Percentiles rank a stretch among this genome's conserved stretches.
Evolutionary conservation across 2,797 vertebrate genomes (phyloP).

Genomic region (Enteromius anoplus): DNA sequence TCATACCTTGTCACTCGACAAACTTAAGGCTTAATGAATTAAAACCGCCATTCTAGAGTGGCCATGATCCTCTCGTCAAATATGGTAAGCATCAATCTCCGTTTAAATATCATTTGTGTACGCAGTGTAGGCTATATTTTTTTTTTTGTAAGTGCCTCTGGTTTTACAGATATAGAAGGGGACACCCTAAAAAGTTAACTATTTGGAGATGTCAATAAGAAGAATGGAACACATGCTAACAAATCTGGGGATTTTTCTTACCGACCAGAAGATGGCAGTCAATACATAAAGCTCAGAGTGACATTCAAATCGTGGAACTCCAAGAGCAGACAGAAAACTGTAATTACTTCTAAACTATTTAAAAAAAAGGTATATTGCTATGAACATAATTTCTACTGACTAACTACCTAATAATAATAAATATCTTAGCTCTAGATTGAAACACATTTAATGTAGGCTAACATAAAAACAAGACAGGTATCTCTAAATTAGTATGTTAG

Average conservation of each 20-base stretch:
- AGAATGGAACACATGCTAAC: background rate
- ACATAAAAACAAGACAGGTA: background rate
- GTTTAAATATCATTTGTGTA: background rate
- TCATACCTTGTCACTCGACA: background rate
- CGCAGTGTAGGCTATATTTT: background rate
- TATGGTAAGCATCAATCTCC: background rate
- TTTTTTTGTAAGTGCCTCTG: background rate
- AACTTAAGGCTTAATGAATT: background rate
- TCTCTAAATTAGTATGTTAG: background rate
- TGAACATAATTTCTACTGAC: background rate
- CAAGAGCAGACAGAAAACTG: background rate
- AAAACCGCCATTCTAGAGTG: background rate
- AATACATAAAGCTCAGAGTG: background rate
- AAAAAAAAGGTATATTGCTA: background rate
- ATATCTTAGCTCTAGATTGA: background rate
- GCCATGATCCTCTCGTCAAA: background rate
- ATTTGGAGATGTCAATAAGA: background rate
- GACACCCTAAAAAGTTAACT: background rate
- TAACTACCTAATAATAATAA: background rate
- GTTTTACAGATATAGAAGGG: background rate
- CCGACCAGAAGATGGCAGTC: conserved; percentile 29
- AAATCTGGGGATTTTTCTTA: background rate
- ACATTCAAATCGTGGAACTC: background rate
- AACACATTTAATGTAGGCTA: background rate
- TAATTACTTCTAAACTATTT: background rate